These are phyloP conservation scores for Embiotoca jacksoni DNA, from an alignment of 2,113 vertebrate genomes.

Conservation along the genomic window DNA sequence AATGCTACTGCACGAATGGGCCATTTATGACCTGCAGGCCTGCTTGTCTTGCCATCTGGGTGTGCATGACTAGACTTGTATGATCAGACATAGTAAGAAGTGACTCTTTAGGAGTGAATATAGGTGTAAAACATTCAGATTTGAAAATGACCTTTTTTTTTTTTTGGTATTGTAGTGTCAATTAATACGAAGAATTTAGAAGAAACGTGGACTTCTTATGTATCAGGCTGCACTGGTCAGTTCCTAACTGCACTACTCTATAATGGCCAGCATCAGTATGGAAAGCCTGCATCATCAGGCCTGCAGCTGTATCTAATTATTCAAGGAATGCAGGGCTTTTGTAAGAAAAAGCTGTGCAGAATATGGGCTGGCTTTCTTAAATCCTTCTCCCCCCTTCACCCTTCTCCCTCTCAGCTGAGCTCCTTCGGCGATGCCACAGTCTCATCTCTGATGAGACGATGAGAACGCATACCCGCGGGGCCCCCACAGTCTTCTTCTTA, in stretches of 20 bases:
- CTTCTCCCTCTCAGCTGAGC: slow-evolving; percentile 72
- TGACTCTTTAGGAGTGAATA: too few relatives aligned
- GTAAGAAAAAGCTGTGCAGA: slow-evolving; percentile 60
- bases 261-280: slow-evolving; percentile 48
- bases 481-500: slow-evolving; percentile 98
- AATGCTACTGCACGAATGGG: slow-evolving; percentile 35
- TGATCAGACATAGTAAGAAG: not conserved
- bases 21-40: slow-evolving; percentile 43
- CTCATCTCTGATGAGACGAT: slow-evolving; percentile 93
- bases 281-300: slow-evolving; percentile 68
- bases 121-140: not conserved
- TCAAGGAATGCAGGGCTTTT: slow-evolving; percentile 76
- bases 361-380: slow-evolving; percentile 60
- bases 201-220: not conserved
- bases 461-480: slow-evolving; percentile 95
- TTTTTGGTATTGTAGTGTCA: not conserved
- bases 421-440: slow-evolving; percentile 88
- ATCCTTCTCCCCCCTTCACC: slow-evolving; percentile 39
- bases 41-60: slow-evolving; percentile 42
- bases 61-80: slow-evolving; percentile 24
- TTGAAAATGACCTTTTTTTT: not conserved
- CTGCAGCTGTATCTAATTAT: slow-evolving; percentile 82
- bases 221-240: not conserved
- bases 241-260: slow-evolving; percentile 17
- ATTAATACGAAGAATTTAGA: not conserved